Evolutionary conservation across 92 coral and sea anemone genomes (phyloP).

Genomic region (Phenganax stokvisi): DNA sequence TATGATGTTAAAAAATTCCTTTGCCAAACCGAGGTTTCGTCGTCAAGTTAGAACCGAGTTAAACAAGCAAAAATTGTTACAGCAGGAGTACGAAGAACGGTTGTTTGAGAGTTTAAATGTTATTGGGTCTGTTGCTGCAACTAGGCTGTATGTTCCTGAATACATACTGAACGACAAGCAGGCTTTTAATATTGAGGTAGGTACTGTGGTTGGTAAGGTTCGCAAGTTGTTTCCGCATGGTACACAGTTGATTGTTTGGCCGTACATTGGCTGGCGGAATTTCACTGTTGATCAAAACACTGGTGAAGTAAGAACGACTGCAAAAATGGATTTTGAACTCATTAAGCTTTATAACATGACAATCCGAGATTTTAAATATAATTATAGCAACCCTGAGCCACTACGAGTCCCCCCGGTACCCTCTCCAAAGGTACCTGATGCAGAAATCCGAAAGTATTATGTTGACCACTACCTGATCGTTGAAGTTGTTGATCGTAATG

Average conservation of each 20-base stretch:
- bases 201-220: constrained; percentile 34
- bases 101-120: constrained; percentile 7
- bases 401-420: constrained; percentile 15
- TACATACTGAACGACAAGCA: not conserved
- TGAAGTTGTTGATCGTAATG: constrained; percentile 36
- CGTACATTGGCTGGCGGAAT: constrained; percentile 19
- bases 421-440: not conserved
- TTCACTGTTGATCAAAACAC: constrained; percentile 26
- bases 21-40: not conserved
- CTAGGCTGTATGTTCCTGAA: constrained; percentile 34
- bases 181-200: constrained; percentile 12
- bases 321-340: constrained; percentile 34
- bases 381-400: constrained; percentile 18
- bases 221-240: constrained; percentile 34
- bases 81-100: constrained; percentile 11
- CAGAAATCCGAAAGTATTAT: not conserved
- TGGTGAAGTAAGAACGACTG: constrained; percentile 25
- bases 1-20: constrained; percentile 21
- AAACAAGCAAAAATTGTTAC: not conserved
- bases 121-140: constrained; percentile 24
- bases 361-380: constrained; percentile 28
- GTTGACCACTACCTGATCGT: constrained; percentile 38
- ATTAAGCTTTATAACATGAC: constrained; percentile 28
- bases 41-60: not conserved
- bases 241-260: constrained; percentile 32